These are phyloP conservation scores for Drosophila willistoni DNA, from an alignment of 1,140 invertebrate species.

Conservation along the genomic window DNA sequence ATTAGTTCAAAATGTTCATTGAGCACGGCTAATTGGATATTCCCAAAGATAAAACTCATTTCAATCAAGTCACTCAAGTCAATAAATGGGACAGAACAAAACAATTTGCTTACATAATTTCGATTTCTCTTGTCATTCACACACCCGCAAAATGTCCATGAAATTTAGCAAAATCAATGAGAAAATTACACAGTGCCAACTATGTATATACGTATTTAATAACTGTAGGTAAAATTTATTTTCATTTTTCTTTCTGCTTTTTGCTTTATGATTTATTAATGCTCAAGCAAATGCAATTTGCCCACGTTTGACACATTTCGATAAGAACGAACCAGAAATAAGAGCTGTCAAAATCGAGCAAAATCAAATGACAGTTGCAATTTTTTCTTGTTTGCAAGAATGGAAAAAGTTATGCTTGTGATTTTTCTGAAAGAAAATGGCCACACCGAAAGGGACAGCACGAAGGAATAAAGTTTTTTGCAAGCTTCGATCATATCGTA, in stretches of 20 bases:
- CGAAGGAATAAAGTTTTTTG: slow-evolving; percentile 22
- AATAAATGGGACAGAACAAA: neutral
- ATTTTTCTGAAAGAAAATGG: slow-evolving; percentile 6
- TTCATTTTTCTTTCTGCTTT: slow-evolving; percentile 16
- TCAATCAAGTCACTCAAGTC: neutral
- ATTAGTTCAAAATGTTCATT: slow-evolving; percentile 60
- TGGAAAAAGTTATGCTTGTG: slow-evolving; percentile 47
- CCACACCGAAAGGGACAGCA: slow-evolving; percentile 6
- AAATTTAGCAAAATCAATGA: neutral
- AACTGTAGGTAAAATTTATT: slow-evolving; percentile 26
- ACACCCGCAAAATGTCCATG: neutral
- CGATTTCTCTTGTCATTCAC: slow-evolving; percentile 1
- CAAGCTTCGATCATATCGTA: slow-evolving; percentile 64
- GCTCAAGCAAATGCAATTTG: slow-evolving; percentile 55
- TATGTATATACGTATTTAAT: neutral
- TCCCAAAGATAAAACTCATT: slow-evolving; percentile 8
- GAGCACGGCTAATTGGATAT: slow-evolving; percentile 55
- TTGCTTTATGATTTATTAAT: slow-evolving; percentile 59
- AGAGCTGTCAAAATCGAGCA: slow-evolving; percentile 65
- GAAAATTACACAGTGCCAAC: neutral
- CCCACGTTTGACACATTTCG: slow-evolving; percentile 59
- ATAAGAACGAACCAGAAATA: slow-evolving; percentile 51
- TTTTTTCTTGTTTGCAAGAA: slow-evolving; percentile 33
- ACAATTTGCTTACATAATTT: slow-evolving; percentile 4
- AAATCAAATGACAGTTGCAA: slow-evolving; percentile 73